phyloP scores from a whole-genome alignment of 2,888 invertebrate genomes.

The Ephialtes manifestator region DNA sequence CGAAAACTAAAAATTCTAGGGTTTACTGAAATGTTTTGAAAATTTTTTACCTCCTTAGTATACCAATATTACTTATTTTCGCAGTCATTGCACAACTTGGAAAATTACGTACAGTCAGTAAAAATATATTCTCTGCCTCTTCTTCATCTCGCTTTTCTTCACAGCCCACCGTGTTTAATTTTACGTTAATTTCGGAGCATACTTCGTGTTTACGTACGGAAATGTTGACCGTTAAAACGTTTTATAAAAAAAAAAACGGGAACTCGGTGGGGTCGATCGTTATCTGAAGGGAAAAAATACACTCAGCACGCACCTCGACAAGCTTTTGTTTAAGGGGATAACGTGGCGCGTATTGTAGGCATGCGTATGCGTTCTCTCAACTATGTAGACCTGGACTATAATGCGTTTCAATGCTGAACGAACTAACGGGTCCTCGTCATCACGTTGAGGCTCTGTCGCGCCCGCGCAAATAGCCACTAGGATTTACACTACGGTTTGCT shows the following conservation, averaged over 20 bases:
- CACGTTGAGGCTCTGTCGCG: constrained; percentile 50
- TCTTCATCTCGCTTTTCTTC: constrained; percentile 22
- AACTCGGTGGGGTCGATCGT: constrained; percentile 50
- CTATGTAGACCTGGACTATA: not conserved
- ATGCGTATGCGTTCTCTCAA: not conserved
- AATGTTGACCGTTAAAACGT: constrained; percentile 57
- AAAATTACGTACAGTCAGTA: constrained; percentile 91
- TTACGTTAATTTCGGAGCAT: constrained; percentile 54
- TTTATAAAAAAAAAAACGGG: constrained; percentile 40
- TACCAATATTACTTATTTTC: too few relatives aligned
- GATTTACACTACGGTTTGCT: constrained; percentile 29
- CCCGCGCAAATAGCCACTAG: constrained; percentile 63
- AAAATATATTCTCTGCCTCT: constrained; percentile 63
- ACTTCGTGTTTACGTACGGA: constrained; percentile 36
- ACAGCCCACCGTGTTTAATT: constrained; percentile 36
- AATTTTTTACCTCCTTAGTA: too few relatives aligned
- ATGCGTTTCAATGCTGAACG: constrained; percentile 19
- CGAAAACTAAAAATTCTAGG: too few relatives aligned
- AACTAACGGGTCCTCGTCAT: constrained; percentile 47
- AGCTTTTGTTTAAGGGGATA: constrained; percentile 28
- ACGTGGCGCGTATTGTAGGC: not conserved
- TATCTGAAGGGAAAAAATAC: constrained; percentile 40
- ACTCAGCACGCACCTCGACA: not conserved
- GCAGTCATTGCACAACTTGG: too few relatives aligned
- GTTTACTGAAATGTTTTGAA: too few relatives aligned